Base-by-base conservation (phyloP, 2,113 vertebrate species). In the Hyla sarda region DNA sequence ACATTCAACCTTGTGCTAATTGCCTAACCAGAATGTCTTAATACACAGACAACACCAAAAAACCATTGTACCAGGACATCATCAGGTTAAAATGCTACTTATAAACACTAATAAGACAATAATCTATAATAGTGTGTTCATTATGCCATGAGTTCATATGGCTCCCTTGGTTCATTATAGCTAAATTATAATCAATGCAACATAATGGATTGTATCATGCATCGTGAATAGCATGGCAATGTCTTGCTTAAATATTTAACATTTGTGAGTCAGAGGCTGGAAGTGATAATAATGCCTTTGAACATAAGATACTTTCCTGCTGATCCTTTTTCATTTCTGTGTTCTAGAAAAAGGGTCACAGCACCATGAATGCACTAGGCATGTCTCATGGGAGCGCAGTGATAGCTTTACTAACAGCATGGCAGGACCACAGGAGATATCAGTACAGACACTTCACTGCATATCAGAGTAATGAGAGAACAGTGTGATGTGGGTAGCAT, bases 41-140 rank as follows among this genome's bases (percentile, higher is more conserved):
- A 28, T 47, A 21, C 19, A 41, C 34, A 71, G 45, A 80, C 52
- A 76, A 76, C 73, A n/a, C n/a, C n/a, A 86, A 62, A 80, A 58
- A 69, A 71, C 54, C 34, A 56, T 48, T 13, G 7, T 54, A 81
- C 9, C 6, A 45, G 45, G 48, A 56, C 25, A 73, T 81, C 67
- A 81, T 41, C 77, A 82, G 78, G 67, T 82, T 58, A 74, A 62
- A 74, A 74, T 45, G 52, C 65, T 60, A 50, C 76, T 86, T 80
- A 71, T 41, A 86, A 56, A 54, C 58, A 86, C 77, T 87, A 87
- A 87, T 87, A 67, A 87, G 65, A 45, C 52, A 74, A 73, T 82
- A 73, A 74, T 37, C 19, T 74, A 60, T 82, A 74, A 82, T 82
- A 62, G 37, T 60, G n/a, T 87, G 72, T 87, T 78, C 54, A 87